These are phyloP conservation scores for Delphinus delphis DNA, from an alignment of 2,113 vertebrate genomes.

Conservation along the genomic window DNA sequence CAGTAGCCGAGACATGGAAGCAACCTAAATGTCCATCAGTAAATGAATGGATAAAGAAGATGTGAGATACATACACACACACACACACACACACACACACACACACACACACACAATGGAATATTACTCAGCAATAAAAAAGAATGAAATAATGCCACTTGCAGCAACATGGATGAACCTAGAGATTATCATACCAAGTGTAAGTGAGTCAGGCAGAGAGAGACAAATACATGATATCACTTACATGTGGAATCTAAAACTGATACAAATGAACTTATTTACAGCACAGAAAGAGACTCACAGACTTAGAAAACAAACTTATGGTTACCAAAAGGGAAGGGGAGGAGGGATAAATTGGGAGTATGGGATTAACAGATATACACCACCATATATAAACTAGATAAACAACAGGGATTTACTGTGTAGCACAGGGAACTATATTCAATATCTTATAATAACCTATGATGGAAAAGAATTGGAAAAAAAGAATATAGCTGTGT, in stretches of 20 bases:
- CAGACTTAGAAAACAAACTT: neutral
- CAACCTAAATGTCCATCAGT: neutral
- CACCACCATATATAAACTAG: neutral
- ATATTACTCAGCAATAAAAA: neutral
- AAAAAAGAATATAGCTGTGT: no score
- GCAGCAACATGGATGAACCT: neutral
- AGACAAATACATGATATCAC: neutral
- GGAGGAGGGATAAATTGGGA: neutral
- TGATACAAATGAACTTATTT: neutral
- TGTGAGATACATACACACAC: fast-evolving
- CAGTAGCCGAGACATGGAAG: neutral
- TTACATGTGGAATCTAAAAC: neutral
- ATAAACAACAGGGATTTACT: neutral
- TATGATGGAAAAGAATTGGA: no score
- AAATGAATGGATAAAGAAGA: neutral
- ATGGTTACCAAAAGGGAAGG: neutral
- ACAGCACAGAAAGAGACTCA: neutral
- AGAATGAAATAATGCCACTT: neutral
- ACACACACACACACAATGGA: neutral
- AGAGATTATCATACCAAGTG: neutral
- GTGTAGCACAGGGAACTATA: neutral
- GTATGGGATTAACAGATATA: neutral
- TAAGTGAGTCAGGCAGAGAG: neutral
- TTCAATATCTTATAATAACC: neutral
- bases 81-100: no score